A percentile compares a stretch with the other conserved stretches of the same genome.
Conservation (phyloP, 2,797 vertebrate species). For the Megaceryle alcyon region DNA sequence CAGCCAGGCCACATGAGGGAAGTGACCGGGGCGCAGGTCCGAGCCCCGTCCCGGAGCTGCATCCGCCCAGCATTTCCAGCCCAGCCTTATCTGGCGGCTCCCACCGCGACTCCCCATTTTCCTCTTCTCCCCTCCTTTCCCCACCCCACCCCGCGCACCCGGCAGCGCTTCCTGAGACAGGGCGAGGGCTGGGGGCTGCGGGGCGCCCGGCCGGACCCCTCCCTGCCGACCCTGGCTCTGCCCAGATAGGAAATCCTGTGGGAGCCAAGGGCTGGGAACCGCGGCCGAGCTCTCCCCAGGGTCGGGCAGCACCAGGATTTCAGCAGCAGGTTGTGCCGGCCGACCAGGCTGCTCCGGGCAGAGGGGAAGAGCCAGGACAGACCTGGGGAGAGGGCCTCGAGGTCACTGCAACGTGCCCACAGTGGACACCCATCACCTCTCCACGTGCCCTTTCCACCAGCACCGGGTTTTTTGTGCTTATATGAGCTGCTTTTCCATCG, state of each 20-base stretch:
- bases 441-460: not conserved
- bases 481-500: not conserved
- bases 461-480: not conserved
- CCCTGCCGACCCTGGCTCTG: slow-evolving; percentile 20
- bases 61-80: slow-evolving; percentile 26
- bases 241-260: slow-evolving; percentile 44
- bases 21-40: slow-evolving; percentile 12
- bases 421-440: not conserved
- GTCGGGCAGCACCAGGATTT: not conserved
- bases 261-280: not conserved
- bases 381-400: not conserved
- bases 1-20: not conserved
- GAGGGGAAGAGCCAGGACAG: not conserved
- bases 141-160: not conserved
- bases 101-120: not conserved
- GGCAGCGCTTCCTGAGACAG: slow-evolving; percentile 30
- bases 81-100: not conserved
- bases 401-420: fast-evolving
- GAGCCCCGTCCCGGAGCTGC: not conserved
- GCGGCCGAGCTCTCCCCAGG: not conserved
- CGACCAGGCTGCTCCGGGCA: not conserved
- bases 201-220: slow-evolving; percentile 25
- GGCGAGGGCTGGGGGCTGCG: slow-evolving; percentile 46
- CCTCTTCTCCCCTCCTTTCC: slow-evolving; percentile 11
- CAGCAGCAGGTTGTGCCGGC: not conserved